Conservation (phyloP, 35 echinoderm and acorn worm species). For the Heliocidaris erythrogramma region DNA sequence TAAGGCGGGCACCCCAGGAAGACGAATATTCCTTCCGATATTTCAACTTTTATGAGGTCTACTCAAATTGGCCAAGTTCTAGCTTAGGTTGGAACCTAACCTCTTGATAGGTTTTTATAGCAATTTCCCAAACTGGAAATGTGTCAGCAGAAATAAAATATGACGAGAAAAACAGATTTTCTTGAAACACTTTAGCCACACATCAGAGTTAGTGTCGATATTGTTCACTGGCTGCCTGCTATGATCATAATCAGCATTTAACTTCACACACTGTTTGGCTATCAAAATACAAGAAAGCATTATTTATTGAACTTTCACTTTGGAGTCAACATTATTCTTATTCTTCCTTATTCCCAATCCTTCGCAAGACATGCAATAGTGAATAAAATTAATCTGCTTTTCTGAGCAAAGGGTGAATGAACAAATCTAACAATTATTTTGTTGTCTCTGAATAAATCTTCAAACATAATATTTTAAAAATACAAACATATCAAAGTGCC, state of each 20-base stretch:
- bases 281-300: not conserved
- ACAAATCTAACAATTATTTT: no score
- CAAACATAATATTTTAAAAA: no score
- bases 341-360: not conserved
- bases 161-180: not conserved
- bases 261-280: not conserved
- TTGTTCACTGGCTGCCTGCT: not conserved
- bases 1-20: not conserved
- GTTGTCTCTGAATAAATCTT: no score
- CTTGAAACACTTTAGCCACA: not conserved
- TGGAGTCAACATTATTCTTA: not conserved
- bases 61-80: not conserved
- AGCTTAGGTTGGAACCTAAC: not conserved
- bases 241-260: not conserved
- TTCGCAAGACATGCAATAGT: no score
- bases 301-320: not conserved
- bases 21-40: not conserved
- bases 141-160: not conserved
- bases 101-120: not conserved
- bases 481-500: no score
- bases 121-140: constrained; percentile 11
- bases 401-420: no score
- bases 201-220: not conserved
- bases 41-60: not conserved
- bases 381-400: no score